Evolutionary conservation across 2,797 vertebrate species (phyloP).

Genomic region (Fringilla coelebs): DNA sequence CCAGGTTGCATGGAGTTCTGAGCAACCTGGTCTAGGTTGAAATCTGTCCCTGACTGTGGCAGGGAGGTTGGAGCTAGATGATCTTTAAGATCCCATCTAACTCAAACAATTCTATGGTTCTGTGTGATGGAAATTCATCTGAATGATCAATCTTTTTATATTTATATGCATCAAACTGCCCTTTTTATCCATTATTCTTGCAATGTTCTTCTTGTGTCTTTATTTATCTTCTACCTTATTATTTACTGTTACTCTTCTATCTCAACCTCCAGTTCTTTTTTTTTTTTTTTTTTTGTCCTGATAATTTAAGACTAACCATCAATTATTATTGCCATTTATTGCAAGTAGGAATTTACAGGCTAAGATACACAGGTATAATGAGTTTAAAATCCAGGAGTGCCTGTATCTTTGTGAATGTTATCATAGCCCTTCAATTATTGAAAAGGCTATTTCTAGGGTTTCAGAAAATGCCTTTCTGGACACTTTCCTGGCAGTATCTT

Average conservation of each 20-base stretch:
- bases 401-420: background rate
- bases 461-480: background rate
- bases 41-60: background rate
- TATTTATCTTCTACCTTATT: background rate
- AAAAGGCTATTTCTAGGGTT: background rate
- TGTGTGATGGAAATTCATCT: background rate
- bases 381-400: background rate
- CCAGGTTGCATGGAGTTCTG: background rate
- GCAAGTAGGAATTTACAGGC: background rate
- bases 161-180: background rate
- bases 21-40: too few species aligned
- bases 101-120: background rate
- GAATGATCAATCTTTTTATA: background rate
- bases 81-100: background rate
- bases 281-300: background rate
- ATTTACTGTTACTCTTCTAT: background rate
- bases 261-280: background rate
- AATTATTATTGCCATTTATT: background rate
- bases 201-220: background rate
- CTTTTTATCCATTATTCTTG: background rate
- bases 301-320: slow-evolving; percentile 1
- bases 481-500: background rate
- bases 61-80: background rate
- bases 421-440: background rate
- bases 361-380: background rate